These are phyloP conservation scores for Cephus pygmeus DNA, from an alignment of 2,888 invertebrate species.

Conservation along the genomic window DNA sequence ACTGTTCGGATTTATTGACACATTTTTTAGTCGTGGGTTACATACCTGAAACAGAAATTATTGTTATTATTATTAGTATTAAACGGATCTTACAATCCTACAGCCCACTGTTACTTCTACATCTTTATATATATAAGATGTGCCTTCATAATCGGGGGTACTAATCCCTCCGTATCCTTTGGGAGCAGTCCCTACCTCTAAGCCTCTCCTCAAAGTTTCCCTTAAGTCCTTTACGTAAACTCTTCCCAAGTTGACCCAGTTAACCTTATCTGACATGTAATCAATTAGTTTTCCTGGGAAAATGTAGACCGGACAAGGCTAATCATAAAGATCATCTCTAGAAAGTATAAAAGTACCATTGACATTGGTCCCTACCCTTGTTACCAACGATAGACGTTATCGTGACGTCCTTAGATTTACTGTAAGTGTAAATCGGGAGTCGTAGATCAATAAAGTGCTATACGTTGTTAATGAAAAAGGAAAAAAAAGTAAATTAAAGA, in stretches of 20 bases:
- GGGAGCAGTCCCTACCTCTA: background rate
- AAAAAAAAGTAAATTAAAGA: background rate
- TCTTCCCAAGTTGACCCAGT: background rate
- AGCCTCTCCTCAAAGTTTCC: background rate
- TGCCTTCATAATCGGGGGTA: background rate
- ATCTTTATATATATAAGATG: background rate
- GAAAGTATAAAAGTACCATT: background rate
- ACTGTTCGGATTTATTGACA: background rate
- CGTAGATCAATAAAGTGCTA: background rate
- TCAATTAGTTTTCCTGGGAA: background rate
- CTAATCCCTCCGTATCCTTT: background rate
- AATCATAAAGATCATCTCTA: background rate
- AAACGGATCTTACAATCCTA: background rate
- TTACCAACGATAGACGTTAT: background rate
- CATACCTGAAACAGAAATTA: background rate
- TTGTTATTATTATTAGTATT: background rate
- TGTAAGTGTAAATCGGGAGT: background rate
- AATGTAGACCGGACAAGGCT: background rate
- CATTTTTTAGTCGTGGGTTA: background rate
- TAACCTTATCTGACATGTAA: background rate
- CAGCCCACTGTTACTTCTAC: background rate
- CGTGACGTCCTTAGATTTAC: background rate
- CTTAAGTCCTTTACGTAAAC: background rate
- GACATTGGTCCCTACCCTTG: background rate
- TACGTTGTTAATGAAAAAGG: background rate